Base-by-base conservation (phyloP, 2,113 vertebrate species). In the Nycticebus coucang region DNA sequence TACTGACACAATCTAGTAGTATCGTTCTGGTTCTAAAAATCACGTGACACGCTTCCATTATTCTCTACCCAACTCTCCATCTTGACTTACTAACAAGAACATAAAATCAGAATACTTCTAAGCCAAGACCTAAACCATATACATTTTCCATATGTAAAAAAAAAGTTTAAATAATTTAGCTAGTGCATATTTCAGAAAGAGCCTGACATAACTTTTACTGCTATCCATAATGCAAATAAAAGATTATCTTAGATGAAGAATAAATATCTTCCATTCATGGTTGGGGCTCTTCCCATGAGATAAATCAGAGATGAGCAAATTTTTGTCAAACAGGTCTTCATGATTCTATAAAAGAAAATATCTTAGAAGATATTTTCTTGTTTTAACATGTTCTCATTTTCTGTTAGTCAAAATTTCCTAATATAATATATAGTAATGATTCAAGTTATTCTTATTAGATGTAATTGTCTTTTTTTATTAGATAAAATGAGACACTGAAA, bases 111-210 rank as follows among this genome's bases (percentile, higher is more conserved):
- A 96, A 78, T 90, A 94, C 3, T 93, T 69, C 45, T 69, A 87
- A 66, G 74, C 45, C 64, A 97, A 86, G n/a, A 90, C 66, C 77
- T 91, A 69, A 94, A 94, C 28, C 30, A 81, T 93, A 90, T 35
- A 37, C 7, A 14, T 69, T 50, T 93, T 92, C 72, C 37, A 83
- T 80, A 93, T 88, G 33, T 41, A 93, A 87, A 96, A 72, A 4
- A 87, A 6, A 83, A 57, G 97, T 87, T 89, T 88, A 95, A 95
- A 95, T 94, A 93, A 88, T 87, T 95, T 88, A 96, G 45, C 28
- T 78, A 86, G 53, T 3, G 0, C 33, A 30, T 91, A 45, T 93
- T 94, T 96, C 87, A 91, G 64, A 86, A 88, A 71, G 75, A 93
- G 10, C n/a, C 11, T 14, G 77, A 60, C 4, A 72, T 22, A 91